Conservation (phyloP, 2,797 vertebrate species). For the Staurois parvus region DNA sequence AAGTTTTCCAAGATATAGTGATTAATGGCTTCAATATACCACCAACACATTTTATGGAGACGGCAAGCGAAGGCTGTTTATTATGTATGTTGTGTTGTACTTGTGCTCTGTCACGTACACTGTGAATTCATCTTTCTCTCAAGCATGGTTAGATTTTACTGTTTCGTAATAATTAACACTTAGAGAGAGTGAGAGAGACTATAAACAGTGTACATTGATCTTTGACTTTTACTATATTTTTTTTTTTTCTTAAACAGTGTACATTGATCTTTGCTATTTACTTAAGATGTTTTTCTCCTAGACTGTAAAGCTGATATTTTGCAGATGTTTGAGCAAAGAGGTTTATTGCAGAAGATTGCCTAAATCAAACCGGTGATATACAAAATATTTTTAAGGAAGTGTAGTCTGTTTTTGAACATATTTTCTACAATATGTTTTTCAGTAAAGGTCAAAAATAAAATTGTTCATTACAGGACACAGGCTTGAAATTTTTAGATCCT, state of each 20-base stretch:
- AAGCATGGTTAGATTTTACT: slow-evolving; percentile 11
- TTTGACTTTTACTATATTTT: not conserved
- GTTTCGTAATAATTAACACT: slow-evolving; percentile 44
- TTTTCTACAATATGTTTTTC: no score
- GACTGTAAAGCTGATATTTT: not conserved
- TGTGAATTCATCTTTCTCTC: not conserved
- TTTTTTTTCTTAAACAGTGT: not conserved
- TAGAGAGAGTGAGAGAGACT: not conserved
- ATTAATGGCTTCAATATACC: slow-evolving; percentile 50
- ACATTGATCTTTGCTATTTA: not conserved
- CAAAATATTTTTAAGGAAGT: not conserved
- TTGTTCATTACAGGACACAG: no score
- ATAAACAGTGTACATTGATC: slow-evolving; percentile 16
- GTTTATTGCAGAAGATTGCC: not conserved
- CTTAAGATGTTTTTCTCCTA: not conserved
- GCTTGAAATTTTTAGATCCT: no score
- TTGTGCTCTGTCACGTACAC: slow-evolving; percentile 36
- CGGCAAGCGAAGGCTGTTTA: slow-evolving; percentile 10
- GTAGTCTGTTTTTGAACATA: not conserved
- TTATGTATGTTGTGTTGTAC: slow-evolving; percentile 30
- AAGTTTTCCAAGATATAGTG: slow-evolving; percentile 22
- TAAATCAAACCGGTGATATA: not conserved
- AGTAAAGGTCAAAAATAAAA: not conserved
- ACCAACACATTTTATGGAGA: slow-evolving; percentile 13
- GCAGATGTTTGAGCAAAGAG: not conserved